phyloP scores from a whole-genome alignment of 2,113 vertebrate species.

The Chaenogobius annularis region DNA sequence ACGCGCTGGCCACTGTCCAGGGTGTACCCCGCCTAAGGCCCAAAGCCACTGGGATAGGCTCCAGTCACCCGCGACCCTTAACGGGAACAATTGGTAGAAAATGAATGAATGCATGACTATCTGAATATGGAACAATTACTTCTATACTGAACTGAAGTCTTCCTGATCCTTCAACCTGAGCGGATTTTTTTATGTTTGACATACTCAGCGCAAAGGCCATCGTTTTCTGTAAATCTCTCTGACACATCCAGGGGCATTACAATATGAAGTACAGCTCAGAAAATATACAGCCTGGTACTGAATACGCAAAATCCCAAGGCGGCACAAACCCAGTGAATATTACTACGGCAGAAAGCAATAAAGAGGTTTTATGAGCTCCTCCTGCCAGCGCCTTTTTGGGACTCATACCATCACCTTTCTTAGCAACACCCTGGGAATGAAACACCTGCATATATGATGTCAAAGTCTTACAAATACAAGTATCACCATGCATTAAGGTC shows the following conservation, averaged over 20 bases:
- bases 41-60: too few relatives aligned
- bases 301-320: slow-evolving; percentile 21
- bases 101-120: too few relatives aligned
- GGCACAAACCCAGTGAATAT: slow-evolving; percentile 31
- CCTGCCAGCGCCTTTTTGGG: neutral
- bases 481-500: neutral
- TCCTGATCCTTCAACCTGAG: neutral
- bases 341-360: slow-evolving; percentile 4
- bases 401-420: neutral
- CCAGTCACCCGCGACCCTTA: too few relatives aligned
- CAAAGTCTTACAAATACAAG: neutral
- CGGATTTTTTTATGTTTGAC: neutral
- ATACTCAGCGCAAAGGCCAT: neutral
- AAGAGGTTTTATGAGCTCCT: slow-evolving; percentile 16
- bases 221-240: neutral
- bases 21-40: too few relatives aligned
- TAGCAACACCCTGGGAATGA: slow-evolving; percentile 11
- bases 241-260: neutral
- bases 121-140: too few relatives aligned
- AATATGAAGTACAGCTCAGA: neutral
- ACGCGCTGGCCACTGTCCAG: too few relatives aligned
- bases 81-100: too few relatives aligned
- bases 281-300: slow-evolving; percentile 13
- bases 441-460: slow-evolving; percentile 3
- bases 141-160: too few relatives aligned